Evolutionary conservation across 2,797 vertebrate species (phyloP), one percentile per base, ranked within the genome.

Genomic region (Tinamus major): DNA sequence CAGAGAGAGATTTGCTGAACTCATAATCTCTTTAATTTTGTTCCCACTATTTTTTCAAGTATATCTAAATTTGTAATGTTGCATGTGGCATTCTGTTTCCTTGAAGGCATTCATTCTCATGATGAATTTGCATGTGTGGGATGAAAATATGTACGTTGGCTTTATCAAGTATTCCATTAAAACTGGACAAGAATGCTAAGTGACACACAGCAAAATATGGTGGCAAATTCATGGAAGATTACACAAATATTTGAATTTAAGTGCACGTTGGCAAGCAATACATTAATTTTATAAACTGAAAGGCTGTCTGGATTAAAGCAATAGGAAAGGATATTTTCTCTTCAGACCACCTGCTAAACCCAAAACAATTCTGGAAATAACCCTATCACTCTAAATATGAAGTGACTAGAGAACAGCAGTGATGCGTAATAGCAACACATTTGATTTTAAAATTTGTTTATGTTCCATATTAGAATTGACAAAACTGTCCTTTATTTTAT

Each of bases 261-360:
- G 79, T 86, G 35, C 5, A 68, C 89, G 68, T 76, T 93, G 87
- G 74, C 74, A 93, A 91, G 35, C 70, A 94, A 78, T 85, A 77
- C 90, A 95, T 95, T 96, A 91, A 83, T 94, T 90, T 95, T 91
- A 89, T 84, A 92, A 93, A 84, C 85, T 76, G 79, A 71, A 86
- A 88, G 15, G 14, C 16, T 81, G 37, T 74, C 58, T 39, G 4
- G 61, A 51, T 27, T 33, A 70, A 86, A 84, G 19, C 53, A 65
- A 48, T 59, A 51, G 53, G 53, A 55, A 55, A 55, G 29, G 29
- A 17, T 55, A 10, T 55, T 18, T 55, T 31, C 53, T 55, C 53
- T 55, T 16, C 17, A 55, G 53, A 31, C 16, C 53, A 31, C 53
- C 29, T 55, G 53, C 29, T 31, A 55, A 55, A 55, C 18, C 16